Conservation (phyloP, 2,888 invertebrate species). For the Rhingia rostrata region DNA sequence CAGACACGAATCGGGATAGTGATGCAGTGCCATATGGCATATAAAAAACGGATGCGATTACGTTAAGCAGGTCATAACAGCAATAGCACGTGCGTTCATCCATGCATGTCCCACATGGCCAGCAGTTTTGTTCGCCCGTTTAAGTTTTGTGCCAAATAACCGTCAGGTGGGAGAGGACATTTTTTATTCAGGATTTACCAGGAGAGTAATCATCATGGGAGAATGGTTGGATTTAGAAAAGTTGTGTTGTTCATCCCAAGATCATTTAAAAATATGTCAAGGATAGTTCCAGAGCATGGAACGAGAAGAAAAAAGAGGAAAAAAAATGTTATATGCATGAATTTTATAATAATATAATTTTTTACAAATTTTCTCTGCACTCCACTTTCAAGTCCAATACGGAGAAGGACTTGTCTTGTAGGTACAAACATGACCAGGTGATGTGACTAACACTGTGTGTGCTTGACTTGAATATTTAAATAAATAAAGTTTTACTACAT, state of each 20-base stretch:
- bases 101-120: conserved; percentile 25
- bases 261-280: conserved; percentile 28
- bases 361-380: neutral
- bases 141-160: conserved; percentile 24
- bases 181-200: conserved; percentile 33
- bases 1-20: conserved; percentile 25
- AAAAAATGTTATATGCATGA: conserved; percentile 19
- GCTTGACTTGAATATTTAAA: conserved; percentile 16
- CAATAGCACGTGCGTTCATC: conserved; percentile 42
- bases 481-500: conserved; percentile 3
- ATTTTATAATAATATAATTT: neutral
- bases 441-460: conserved; percentile 8
- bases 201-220: conserved; percentile 21
- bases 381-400: neutral
- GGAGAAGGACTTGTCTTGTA: neutral
- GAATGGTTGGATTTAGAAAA: conserved; percentile 15
- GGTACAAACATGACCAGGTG: conserved; percentile 7
- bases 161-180: conserved; percentile 15
- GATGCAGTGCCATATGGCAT: conserved; percentile 44
- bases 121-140: conserved; percentile 6
- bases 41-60: conserved; percentile 43
- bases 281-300: conserved; percentile 36
- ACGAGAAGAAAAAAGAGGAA: conserved; percentile 17
- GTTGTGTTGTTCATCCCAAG: conserved; percentile 15
- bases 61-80: conserved; percentile 59